phyloP scores from a whole-genome alignment of 2,888 invertebrate genomes.

The Limnephilus lunatus region DNA sequence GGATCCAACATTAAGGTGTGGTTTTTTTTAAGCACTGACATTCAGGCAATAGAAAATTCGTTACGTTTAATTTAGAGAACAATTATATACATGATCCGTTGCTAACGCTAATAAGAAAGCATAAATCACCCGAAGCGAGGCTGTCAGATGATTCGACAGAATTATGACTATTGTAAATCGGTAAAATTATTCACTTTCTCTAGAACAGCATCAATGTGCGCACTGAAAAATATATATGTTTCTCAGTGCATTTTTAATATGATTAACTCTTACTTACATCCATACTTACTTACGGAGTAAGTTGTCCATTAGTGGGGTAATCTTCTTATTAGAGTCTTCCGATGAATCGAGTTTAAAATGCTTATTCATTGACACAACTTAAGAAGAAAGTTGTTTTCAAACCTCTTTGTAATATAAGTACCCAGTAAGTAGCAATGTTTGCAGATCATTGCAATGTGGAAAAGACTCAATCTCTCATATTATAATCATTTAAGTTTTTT shows the following conservation, averaged over 20 bases:
- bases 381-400: not conserved
- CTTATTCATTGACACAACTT: not conserved
- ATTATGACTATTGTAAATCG: not conserved
- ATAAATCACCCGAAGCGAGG: constrained; percentile 39
- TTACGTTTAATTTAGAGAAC: constrained; percentile 6
- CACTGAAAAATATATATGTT: not conserved
- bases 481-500: no score
- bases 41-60: not conserved
- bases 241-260: not conserved
- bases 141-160: constrained; percentile 35
- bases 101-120: constrained; percentile 10
- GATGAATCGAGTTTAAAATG: not conserved
- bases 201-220: not conserved
- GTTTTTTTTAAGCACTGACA: not conserved
- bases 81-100: not conserved
- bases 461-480: not conserved
- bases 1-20: not conserved
- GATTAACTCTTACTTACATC: not conserved
- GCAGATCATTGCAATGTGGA: not conserved
- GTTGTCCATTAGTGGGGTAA: not conserved
- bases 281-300: not conserved
- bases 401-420: not conserved
- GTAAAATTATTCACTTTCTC: constrained; percentile 21
- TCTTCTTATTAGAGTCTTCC: not conserved
- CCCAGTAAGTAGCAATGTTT: not conserved